Evolutionary conservation across 2,888 invertebrate species (phyloP), one percentile per base, ranked within the genome.

Genomic region (Sarcophaga rosellei): DNA sequence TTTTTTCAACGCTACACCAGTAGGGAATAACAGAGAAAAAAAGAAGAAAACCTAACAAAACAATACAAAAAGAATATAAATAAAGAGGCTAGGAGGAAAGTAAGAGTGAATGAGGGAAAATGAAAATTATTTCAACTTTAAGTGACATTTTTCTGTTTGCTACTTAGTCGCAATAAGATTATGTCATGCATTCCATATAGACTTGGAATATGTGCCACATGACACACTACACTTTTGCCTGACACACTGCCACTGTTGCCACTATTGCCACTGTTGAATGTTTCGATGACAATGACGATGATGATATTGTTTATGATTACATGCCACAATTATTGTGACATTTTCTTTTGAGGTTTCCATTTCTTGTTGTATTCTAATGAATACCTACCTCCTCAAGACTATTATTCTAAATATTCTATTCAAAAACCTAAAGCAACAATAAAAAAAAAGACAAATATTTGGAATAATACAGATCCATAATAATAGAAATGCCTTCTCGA

Each of bases 91-190:
- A 35, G 8, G 10, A 35, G 35, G 10, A 35, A 35, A 10, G 8
- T 35, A 10, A 10, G 10, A 35, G 2, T 35, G 35, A 0, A 1
- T 8, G 10, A 35, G 35, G 35, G 59, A 82, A 82, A 65, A 75
- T 35, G 78, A 84, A 78, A 75, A 78, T 75, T 75, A 81, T 86
- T 81, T 84, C 86, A 86, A 84, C 70, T 81, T 68, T 15, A 84
- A 86, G 81, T 86, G 86, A 78, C 81, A 84, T 84, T 84, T 84
- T 85, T 35, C 8, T 81, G n/a, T 78, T 70, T 59, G 15, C 65
- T 77, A 74, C 78, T 81, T 81, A 72, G 61, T 81, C 57, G 66
- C 75, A 82, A 82, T 53, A 77, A 76, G 73, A 76, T 86, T 75
- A 82, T 75, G 53, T 53, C 53, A 53, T 53, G 53, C 15, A 4